Percentiles rank a stretch among this genome's conserved stretches.
These are phyloP conservation scores for Platysternon megacephalum DNA, from an alignment of 2,113 vertebrate species.

Conservation along the genomic window DNA sequence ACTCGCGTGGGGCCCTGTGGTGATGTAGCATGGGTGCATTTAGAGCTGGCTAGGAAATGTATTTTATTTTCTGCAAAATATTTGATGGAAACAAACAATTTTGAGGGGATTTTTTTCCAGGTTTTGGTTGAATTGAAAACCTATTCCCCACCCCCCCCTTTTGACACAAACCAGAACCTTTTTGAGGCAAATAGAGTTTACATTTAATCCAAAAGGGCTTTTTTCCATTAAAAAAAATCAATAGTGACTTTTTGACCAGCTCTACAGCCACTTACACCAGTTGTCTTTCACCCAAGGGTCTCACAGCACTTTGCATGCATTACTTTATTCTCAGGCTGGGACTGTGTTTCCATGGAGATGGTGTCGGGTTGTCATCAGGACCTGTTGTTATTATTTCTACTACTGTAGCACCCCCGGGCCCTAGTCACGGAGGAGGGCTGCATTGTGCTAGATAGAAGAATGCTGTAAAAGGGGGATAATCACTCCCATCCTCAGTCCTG, in stretches of 20 bases:
- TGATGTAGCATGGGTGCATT: not conserved
- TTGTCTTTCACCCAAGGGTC: not conserved
- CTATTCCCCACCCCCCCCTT: not conserved
- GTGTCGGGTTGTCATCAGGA: not conserved
- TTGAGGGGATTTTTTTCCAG: not conserved
- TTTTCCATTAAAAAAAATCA: not conserved
- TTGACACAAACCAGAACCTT: not conserved
- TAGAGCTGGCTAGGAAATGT: not conserved
- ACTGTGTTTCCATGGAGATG: not conserved
- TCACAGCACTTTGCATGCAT: not conserved
- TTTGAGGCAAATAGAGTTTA: not conserved
- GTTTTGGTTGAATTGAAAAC: not conserved
- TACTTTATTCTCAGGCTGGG: not conserved
- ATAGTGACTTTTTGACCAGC: not conserved
- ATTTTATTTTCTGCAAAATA: not conserved
- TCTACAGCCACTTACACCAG: not conserved
- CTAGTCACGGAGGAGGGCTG: not conserved
- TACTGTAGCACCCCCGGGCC: not conserved
- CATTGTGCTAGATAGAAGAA: not conserved
- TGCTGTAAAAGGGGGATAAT: not conserved
- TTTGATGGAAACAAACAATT: too few species aligned
- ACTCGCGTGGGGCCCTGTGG: not conserved
- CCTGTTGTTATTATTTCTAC: not conserved
- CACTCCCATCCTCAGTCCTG: not conserved
- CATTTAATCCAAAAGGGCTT: not conserved